These are phyloP conservation scores for Lymantria monacha DNA, from an alignment of 2,888 invertebrate genomes.

Conservation along the genomic window DNA sequence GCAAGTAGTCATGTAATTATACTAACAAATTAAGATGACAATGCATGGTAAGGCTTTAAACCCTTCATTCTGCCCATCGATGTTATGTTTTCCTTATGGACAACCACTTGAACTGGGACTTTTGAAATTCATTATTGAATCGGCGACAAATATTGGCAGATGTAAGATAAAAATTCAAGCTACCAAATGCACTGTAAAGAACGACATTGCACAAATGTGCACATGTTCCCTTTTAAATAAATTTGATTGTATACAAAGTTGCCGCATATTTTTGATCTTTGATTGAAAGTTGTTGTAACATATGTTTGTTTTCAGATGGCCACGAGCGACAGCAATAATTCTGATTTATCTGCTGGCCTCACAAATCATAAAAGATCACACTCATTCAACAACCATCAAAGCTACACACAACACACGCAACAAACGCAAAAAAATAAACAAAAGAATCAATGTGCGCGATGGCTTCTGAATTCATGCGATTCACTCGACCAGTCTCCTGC, in stretches of 20 bases:
- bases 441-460: slow-evolving; percentile 81
- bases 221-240: not conserved
- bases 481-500: slow-evolving; percentile 74
- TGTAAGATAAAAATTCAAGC: not conserved
- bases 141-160: not conserved
- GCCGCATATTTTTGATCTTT: not conserved
- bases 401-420: slow-evolving; percentile 84
- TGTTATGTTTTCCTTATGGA: slow-evolving; percentile 22
- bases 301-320: slow-evolving; percentile 81
- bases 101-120: slow-evolving; percentile 46
- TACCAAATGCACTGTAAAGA: not conserved
- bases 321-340: slow-evolving; percentile 81
- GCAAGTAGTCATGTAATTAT: slow-evolving; percentile 66
- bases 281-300: not conserved
- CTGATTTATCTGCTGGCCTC: slow-evolving; percentile 73
- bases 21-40: slow-evolving; percentile 61
- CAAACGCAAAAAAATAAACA: slow-evolving; percentile 84
- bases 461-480: slow-evolving; percentile 77
- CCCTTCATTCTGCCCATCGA: slow-evolving; percentile 37
- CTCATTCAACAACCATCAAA: slow-evolving; percentile 87
- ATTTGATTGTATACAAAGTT: no score
- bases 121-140: slow-evolving; percentile 7
- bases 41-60: slow-evolving; percentile 74
- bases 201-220: slow-evolving; percentile 24
- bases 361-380: slow-evolving; percentile 86